phyloP scores from a whole-genome alignment of 35 echinoderm and acorn worm species.

The Lytechinus variegatus region DNA sequence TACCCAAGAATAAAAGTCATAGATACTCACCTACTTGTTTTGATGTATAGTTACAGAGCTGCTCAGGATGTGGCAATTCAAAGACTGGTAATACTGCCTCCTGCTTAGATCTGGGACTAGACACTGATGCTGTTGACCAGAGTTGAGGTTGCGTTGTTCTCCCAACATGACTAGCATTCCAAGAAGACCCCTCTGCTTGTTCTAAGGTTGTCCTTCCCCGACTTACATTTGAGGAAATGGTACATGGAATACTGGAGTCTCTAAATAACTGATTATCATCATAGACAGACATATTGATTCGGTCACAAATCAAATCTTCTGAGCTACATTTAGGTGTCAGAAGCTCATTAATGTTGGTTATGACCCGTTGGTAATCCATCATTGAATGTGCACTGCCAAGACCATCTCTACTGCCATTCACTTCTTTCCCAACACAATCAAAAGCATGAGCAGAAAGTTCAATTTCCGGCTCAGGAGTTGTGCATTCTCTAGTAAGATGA shows the following conservation, averaged over 20 bases:
- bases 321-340: not conserved
- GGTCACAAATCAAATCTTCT: not conserved
- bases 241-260: not conserved
- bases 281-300: not conserved
- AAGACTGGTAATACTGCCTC: not conserved
- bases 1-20: not conserved
- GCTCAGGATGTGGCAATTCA: not conserved
- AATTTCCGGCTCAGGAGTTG: not conserved
- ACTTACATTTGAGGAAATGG: not conserved
- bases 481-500: not conserved
- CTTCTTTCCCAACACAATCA: not conserved
- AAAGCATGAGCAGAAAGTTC: not conserved
- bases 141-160: not conserved
- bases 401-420: not conserved
- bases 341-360: not conserved
- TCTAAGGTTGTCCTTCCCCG: not conserved
- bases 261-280: not conserved
- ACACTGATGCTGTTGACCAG: not conserved
- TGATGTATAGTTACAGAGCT: not conserved
- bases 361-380: not conserved
- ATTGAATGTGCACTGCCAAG: not conserved
- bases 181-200: not conserved
- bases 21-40: not conserved
- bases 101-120: not conserved
- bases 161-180: not conserved